phyloP scores from a whole-genome alignment of 2,113 vertebrate species.

The Uria aalge region DNA sequence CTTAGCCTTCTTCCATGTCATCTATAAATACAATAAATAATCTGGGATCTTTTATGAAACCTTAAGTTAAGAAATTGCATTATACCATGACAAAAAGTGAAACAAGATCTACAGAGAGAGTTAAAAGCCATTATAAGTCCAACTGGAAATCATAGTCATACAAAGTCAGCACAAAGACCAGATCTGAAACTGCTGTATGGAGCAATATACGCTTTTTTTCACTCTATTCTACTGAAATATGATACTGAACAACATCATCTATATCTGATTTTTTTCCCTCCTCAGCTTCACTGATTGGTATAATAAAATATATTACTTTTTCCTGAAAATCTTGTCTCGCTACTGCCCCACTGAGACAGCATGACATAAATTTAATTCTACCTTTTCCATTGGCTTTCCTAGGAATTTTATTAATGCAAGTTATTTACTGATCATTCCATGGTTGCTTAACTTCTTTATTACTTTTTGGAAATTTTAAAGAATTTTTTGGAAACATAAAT shows the following conservation, averaged over 20 bases:
- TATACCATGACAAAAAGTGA: not conserved
- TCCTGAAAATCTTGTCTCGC: not conserved
- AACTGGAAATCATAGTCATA: not conserved
- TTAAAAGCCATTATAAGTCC: not conserved
- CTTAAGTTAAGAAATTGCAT: not conserved
- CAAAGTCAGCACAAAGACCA: not conserved
- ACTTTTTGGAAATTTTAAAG: not conserved
- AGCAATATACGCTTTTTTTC: not conserved
- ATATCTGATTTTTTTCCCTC: not conserved
- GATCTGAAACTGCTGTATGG: not conserved
- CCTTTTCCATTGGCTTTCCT: not conserved
- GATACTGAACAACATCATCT: not conserved
- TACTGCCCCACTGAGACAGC: not conserved
- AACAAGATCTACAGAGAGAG: not conserved
- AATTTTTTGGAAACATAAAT: not conserved
- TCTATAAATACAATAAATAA: not conserved
- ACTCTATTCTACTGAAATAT: not conserved
- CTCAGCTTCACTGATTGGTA: not conserved
- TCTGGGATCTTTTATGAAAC: not conserved
- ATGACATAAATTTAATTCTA: not conserved
- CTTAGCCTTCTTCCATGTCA: not conserved
- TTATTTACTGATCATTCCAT: not conserved
- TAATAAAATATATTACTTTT: not conserved
- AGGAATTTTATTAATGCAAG: not conserved
- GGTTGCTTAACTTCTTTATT: not conserved